Evolutionary conservation across 2,113 vertebrate genomes (phyloP).

Genomic region (Gorsachius goisagi): DNA sequence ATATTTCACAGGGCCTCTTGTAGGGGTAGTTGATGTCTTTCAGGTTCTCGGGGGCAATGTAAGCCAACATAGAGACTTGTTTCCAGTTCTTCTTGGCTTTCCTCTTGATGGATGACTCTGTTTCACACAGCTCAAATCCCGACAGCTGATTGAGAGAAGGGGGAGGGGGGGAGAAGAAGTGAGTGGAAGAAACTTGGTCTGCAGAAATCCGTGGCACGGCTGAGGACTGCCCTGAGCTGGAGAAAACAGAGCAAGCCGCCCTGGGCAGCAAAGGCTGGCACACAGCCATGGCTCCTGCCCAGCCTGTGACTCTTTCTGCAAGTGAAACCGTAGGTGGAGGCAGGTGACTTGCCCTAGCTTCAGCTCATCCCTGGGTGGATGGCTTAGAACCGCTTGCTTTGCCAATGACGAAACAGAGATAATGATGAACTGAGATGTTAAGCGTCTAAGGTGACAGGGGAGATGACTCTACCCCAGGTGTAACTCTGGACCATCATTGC

Average conservation of each 20-base stretch:
- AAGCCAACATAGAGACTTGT: slow-evolving; percentile 52
- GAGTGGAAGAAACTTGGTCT: neutral
- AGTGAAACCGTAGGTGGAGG: neutral
- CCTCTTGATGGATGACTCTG: slow-evolving; percentile 81
- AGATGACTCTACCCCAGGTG: neutral
- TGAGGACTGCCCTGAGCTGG: neutral
- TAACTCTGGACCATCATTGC: neutral
- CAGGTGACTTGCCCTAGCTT: neutral
- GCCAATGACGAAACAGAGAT: neutral
- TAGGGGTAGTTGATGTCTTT: slow-evolving; percentile 62
- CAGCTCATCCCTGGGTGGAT: neutral
- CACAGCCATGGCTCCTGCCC: neutral
- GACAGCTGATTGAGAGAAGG: slow-evolving; percentile 73
- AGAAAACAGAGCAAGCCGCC: fast-evolving
- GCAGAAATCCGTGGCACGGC: neutral
- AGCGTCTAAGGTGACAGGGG: neutral
- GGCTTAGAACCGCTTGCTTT: neutral
- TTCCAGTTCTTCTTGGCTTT: neutral
- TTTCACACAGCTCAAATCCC: slow-evolving; percentile 85
- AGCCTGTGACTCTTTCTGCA: neutral
- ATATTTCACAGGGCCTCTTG: slow-evolving; percentile 82
- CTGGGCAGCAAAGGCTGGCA: neutral
- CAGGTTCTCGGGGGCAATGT: slow-evolving; percentile 79
- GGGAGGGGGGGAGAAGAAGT: neutral
- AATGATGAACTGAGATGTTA: neutral